Evolutionary conservation across 2,797 vertebrate species (phyloP).

Genomic region (Cetoscarus ocellatus): DNA sequence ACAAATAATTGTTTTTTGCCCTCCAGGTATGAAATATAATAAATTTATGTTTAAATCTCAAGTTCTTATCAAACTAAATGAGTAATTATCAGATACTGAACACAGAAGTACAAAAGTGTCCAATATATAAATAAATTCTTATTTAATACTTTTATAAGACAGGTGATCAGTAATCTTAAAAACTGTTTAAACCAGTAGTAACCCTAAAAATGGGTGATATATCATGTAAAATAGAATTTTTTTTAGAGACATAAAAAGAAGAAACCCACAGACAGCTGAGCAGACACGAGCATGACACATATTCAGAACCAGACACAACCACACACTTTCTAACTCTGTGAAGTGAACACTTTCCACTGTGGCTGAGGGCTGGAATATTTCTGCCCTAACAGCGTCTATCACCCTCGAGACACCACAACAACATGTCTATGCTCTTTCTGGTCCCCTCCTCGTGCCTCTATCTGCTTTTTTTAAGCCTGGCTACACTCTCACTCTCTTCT

Average conservation of each 20-base stretch:
- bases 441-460: constrained; percentile 19
- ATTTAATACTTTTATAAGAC: too few species aligned
- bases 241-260: constrained; percentile 10
- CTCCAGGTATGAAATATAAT: too few species aligned
- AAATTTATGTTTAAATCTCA: too few species aligned
- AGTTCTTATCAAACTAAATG: too few species aligned
- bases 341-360: constrained; percentile 59
- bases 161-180: not conserved
- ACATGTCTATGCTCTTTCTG: constrained; percentile 78
- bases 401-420: constrained; percentile 70
- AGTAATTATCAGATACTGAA: too few species aligned
- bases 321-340: constrained; percentile 57
- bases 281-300: constrained; percentile 50
- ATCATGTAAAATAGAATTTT: not conserved
- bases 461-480: constrained; percentile 37
- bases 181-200: not conserved
- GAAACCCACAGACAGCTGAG: constrained; percentile 46
- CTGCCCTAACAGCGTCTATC: constrained; percentile 60
- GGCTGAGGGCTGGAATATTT: constrained; percentile 67
- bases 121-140: too few species aligned
- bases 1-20: too few species aligned
- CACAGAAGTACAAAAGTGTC: too few species aligned
- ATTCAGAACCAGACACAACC: constrained; percentile 50
- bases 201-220: not conserved
- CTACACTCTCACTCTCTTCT: constrained; percentile 54